Evolutionary conservation across 2,797 vertebrate genomes (phyloP).

Genomic region (Spinibarbus caldwelli): DNA sequence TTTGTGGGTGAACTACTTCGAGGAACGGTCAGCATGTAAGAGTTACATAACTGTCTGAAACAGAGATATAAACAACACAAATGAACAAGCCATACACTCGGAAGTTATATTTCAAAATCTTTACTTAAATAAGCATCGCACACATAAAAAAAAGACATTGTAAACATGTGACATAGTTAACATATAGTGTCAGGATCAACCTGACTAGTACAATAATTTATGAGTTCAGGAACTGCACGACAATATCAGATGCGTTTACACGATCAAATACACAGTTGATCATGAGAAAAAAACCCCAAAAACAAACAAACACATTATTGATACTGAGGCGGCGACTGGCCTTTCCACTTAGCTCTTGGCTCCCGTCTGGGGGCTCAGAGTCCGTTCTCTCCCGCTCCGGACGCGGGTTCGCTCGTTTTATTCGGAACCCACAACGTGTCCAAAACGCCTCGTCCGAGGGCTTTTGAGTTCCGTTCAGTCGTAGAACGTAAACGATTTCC

Average conservation of each 20-base stretch:
- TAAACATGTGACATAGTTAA: slow-evolving; percentile 79
- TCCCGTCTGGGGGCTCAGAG: slow-evolving; percentile 51
- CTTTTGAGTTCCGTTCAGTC: slow-evolving; percentile 57
- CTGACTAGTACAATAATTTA: slow-evolving; percentile 81
- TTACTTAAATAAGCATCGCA: slow-evolving; percentile 85
- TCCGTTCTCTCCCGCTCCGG: slow-evolving; percentile 63
- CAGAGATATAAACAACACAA: neutral
- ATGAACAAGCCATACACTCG: neutral
- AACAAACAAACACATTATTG: slow-evolving; percentile 43
- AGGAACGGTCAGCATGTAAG: neutral
- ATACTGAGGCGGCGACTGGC: slow-evolving; percentile 38
- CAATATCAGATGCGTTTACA: slow-evolving; percentile 66
- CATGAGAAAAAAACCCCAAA: slow-evolving; percentile 61
- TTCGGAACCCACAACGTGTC: slow-evolving; percentile 67
- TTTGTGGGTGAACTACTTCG: neutral
- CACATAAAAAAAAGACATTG: slow-evolving; percentile 75
- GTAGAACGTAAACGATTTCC: slow-evolving; percentile 69
- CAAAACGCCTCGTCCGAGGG: slow-evolving; percentile 37
- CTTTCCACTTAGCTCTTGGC: slow-evolving; percentile 32
- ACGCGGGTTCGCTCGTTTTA: slow-evolving; percentile 23
- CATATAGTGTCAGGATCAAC: slow-evolving; percentile 78
- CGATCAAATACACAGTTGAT: slow-evolving; percentile 70
- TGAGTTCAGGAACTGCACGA: slow-evolving; percentile 74
- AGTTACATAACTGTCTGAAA: slow-evolving; percentile 56
- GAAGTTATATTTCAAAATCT: slow-evolving; percentile 65